phyloP scores from a whole-genome alignment of 2,888 invertebrate species.

The Zonitis immaculata region DNA sequence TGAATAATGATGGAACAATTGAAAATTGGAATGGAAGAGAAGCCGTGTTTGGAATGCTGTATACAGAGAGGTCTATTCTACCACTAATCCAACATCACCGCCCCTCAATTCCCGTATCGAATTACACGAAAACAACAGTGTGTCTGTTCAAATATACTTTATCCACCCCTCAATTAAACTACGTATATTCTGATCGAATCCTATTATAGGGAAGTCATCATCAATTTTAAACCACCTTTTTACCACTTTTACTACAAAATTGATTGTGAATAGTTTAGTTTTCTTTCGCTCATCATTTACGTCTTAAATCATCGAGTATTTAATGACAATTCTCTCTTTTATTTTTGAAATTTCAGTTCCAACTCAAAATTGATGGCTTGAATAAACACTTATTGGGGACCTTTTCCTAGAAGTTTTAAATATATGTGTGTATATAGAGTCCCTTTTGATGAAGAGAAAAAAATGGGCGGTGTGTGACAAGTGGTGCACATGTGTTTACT shows the following conservation, averaged over 20 bases:
- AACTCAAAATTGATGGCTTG: constrained; percentile 40
- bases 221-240: constrained; percentile 4
- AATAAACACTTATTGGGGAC: constrained; percentile 42
- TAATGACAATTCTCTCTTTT: not conserved
- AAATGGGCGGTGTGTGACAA: constrained; percentile 35
- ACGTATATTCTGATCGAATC: not conserved
- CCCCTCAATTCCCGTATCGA: constrained; percentile 8
- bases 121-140: constrained; percentile 19
- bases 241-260: not conserved
- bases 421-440: not conserved
- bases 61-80: not conserved
- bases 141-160: constrained; percentile 22
- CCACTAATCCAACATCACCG: not conserved
- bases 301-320: not conserved
- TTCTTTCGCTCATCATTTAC: not conserved
- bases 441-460: not conserved
- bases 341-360: constrained; percentile 8
- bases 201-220: not conserved
- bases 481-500: constrained; percentile 47
- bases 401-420: constrained; percentile 21
- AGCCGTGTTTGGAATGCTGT: not conserved
- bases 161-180: constrained; percentile 9
- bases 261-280: not conserved
- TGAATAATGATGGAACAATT: not conserved
- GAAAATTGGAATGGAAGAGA: not conserved